A percentile compares a stretch with the other conserved stretches of the same genome.
Conservation (phyloP, 2,797 vertebrate species). For the Xiphophorus birchmanni region DNA sequence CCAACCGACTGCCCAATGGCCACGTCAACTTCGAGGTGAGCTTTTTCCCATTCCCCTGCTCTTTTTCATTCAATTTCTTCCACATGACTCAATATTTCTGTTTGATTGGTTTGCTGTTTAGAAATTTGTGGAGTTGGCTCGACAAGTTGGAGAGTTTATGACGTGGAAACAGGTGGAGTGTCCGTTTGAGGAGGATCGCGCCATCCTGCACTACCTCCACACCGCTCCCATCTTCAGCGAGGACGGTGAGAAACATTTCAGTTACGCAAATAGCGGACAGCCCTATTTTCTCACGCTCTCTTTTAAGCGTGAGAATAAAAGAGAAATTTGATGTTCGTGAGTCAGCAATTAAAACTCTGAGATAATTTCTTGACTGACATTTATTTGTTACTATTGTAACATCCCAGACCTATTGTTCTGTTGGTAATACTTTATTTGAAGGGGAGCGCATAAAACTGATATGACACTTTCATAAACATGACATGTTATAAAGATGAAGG, state of each 20-base stretch:
- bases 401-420: background rate
- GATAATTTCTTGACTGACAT: background rate
- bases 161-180: slow-evolving; percentile 95
- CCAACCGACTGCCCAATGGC: slow-evolving; percentile 91
- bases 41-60: background rate
- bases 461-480: no score
- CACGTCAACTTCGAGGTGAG: slow-evolving; percentile 94
- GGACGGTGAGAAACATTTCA: slow-evolving; percentile 83
- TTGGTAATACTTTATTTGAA: no score
- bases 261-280: background rate
- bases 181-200: slow-evolving; percentile 91
- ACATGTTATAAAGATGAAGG: no score
- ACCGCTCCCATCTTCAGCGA: slow-evolving; percentile 93
- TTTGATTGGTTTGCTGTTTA: slow-evolving; percentile 49
- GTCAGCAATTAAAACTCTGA: background rate
- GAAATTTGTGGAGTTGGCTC: slow-evolving; percentile 95
- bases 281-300: background rate
- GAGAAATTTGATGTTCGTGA: background rate
- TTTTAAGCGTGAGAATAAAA: background rate
- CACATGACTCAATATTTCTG: background rate
- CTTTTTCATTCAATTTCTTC: background rate
- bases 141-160: slow-evolving; percentile 95
- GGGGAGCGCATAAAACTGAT: no score
- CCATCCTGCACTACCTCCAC: slow-evolving; percentile 92
- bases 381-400: background rate